Percentiles rank a stretch among this genome's conserved stretches.
Conservation (phyloP, 30 jellyfish, hydroid and myxozoan genomes). For the Hydractinia symbiolongicarpus region DNA sequence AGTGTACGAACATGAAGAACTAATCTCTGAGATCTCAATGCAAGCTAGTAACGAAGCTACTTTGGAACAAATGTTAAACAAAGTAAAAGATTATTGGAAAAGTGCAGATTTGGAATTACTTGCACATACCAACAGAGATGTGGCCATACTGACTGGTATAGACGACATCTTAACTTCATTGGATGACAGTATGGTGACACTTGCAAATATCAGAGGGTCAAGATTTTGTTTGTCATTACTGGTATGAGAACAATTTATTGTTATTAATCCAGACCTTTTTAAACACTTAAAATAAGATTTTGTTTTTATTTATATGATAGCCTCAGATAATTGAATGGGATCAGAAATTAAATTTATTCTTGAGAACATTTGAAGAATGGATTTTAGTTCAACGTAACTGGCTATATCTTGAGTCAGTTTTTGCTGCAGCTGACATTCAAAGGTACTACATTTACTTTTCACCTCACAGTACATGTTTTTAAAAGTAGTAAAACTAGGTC, state of each 20-base stretch:
- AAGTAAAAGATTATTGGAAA: constrained; percentile 72
- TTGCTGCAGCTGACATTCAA: constrained; percentile 82
- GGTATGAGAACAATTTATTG: not conserved
- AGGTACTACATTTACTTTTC: constrained; percentile 36
- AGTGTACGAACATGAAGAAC: constrained; percentile 60
- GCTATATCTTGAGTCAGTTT: constrained; percentile 75
- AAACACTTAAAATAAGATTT: not conserved
- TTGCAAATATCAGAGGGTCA: constrained; percentile 71
- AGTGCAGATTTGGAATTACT: constrained; percentile 53
- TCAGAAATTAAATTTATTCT: constrained; percentile 47
- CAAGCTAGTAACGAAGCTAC: constrained; percentile 93
- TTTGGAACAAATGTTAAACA: constrained; percentile 74
- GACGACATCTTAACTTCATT: constrained; percentile 60
- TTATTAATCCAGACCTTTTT: not conserved
- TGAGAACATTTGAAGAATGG: constrained; percentile 73
- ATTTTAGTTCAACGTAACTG: constrained; percentile 73
- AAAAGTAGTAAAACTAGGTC: not conserved
- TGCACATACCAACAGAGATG: constrained; percentile 64
- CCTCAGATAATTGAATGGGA: constrained; percentile 73
- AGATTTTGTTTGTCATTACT: constrained; percentile 25
- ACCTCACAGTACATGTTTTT: not conserved
- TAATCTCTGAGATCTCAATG: constrained; percentile 61
- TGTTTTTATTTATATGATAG: constrained; percentile 19
- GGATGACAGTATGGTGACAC: constrained; percentile 81
- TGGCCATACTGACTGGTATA: constrained; percentile 53